Percentiles rank a stretch among this genome's conserved stretches.
Conservation (phyloP, 2,888 invertebrate species). For the Syritta pipiens region DNA sequence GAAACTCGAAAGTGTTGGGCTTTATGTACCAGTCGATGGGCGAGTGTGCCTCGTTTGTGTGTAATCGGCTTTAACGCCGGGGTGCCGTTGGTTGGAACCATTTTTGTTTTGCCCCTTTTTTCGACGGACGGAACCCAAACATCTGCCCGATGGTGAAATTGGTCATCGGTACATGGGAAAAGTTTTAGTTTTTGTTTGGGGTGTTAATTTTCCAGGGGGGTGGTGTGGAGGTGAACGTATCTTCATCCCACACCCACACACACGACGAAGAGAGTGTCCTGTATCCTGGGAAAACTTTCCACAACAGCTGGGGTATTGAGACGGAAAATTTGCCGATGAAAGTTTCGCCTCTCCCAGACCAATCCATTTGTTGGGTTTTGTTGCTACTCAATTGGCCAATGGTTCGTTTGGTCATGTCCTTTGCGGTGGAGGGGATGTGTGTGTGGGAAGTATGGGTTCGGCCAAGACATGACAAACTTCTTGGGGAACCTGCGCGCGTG, state of each 20-base stretch:
- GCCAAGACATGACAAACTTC: slow-evolving; percentile 20
- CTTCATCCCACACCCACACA: slow-evolving; percentile 1
- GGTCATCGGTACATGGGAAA: slow-evolving; percentile 25
- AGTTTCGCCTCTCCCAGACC: slow-evolving; percentile 39
- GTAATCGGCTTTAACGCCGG: slow-evolving; percentile 53
- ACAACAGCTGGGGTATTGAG: slow-evolving; percentile 55
- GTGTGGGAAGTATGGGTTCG: neutral
- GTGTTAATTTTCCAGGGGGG: too few species aligned
- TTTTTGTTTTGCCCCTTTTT: slow-evolving; percentile 43
- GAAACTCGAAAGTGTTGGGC: slow-evolving; percentile 59
- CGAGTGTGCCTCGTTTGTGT: too few species aligned
- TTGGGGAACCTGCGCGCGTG: slow-evolving; percentile 9
- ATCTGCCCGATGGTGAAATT: slow-evolving; percentile 45
- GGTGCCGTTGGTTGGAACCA: slow-evolving; percentile 55
- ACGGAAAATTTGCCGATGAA: slow-evolving; percentile 64
- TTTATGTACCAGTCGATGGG: slow-evolving; percentile 1
- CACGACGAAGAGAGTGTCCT: slow-evolving; percentile 22
- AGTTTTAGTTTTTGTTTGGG: too few species aligned
- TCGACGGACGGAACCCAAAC: slow-evolving; percentile 25
- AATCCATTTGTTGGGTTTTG: slow-evolving; percentile 31
- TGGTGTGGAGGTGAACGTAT: slow-evolving; percentile 42
- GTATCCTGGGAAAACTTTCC: slow-evolving; percentile 53
- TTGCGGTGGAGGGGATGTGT: slow-evolving; percentile 4
- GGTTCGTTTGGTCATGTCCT: slow-evolving; percentile 51
- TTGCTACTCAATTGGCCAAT: slow-evolving; percentile 68